These are phyloP conservation scores for Agrenia bidenticulata DNA, from an alignment of 2,888 invertebrate genomes.

Conservation along the genomic window DNA sequence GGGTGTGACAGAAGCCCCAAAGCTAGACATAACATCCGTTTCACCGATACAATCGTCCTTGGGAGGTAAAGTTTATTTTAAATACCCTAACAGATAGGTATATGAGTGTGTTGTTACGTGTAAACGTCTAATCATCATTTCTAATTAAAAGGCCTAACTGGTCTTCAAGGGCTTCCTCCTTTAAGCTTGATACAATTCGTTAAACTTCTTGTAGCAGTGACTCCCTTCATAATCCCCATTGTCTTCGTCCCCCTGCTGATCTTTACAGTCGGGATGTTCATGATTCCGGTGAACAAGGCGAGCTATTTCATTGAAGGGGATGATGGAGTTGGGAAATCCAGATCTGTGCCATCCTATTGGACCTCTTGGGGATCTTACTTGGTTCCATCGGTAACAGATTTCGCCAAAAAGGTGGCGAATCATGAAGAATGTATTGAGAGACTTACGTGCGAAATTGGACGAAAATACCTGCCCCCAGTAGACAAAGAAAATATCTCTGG, in stretches of 20 bases:
- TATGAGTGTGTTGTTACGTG: no score
- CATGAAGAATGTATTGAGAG: slow-evolving; percentile 34
- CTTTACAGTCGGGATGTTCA: slow-evolving; percentile 39
- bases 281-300: slow-evolving; percentile 30
- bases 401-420: slow-evolving; percentile 19
- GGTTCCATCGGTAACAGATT: neutral
- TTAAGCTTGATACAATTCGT: slow-evolving; percentile 29
- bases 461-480: slow-evolving; percentile 15
- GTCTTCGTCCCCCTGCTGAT: slow-evolving; percentile 37
- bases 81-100: no score
- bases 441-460: slow-evolving; percentile 30
- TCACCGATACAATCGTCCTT: slow-evolving; percentile 37
- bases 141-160: slow-evolving; percentile 25
- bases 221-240: slow-evolving; percentile 37
- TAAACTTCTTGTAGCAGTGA: slow-evolving; percentile 35
- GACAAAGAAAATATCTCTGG: slow-evolving; percentile 12
- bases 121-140: no score
- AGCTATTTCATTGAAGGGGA: neutral
- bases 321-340: neutral
- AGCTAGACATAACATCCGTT: slow-evolving; percentile 22
- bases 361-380: neutral
- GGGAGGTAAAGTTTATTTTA: slow-evolving; percentile 28
- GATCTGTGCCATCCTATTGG: neutral
- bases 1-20: slow-evolving; percentile 1
- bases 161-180: slow-evolving; percentile 33